These are phyloP conservation scores for Metalampra italica DNA, from an alignment of 2,888 invertebrate species.

Conservation along the genomic window DNA sequence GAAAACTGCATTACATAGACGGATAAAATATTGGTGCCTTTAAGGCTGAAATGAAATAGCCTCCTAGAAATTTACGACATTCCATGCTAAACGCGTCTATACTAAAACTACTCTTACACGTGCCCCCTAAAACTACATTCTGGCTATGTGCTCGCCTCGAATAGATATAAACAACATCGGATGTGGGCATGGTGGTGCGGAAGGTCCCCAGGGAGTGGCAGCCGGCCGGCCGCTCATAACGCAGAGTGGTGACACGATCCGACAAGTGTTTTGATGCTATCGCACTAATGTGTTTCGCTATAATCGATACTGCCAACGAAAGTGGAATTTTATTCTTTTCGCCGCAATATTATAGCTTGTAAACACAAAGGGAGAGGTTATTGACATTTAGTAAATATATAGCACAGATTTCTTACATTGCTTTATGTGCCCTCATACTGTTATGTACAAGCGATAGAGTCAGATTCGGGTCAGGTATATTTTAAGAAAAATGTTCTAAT, in stretches of 20 bases:
- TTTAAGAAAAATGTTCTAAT: too few relatives aligned
- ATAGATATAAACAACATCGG: conserved; percentile 7
- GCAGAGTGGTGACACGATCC: conserved; percentile 46
- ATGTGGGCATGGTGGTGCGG: conserved; percentile 13
- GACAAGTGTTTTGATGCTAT: conserved; percentile 62
- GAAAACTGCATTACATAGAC: too few relatives aligned
- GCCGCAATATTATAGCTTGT: conserved; percentile 12
- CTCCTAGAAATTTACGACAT: too few relatives aligned
- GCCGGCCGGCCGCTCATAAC: conserved; percentile 27
- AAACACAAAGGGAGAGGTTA: conserved; percentile 22
- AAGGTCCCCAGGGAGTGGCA: conserved; percentile 30
- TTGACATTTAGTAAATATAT: conserved; percentile 20
- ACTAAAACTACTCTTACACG: too few relatives aligned
- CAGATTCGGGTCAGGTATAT: too few relatives aligned
- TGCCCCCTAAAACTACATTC: conserved; percentile 30
- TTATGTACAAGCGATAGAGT: too few relatives aligned
- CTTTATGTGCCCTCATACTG: too few relatives aligned
- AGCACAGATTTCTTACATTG: background rate
- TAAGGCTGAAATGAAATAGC: too few relatives aligned
- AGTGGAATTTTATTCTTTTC: conserved; percentile 29
- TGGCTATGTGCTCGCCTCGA: background rate
- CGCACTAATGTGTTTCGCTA: conserved; percentile 53
- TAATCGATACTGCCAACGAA: conserved; percentile 46
- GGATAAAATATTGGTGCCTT: too few relatives aligned
- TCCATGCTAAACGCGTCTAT: conserved; percentile 15